Evolutionary conservation across 2,888 invertebrate species (phyloP).

Genomic region (Zonitis immaculata): DNA sequence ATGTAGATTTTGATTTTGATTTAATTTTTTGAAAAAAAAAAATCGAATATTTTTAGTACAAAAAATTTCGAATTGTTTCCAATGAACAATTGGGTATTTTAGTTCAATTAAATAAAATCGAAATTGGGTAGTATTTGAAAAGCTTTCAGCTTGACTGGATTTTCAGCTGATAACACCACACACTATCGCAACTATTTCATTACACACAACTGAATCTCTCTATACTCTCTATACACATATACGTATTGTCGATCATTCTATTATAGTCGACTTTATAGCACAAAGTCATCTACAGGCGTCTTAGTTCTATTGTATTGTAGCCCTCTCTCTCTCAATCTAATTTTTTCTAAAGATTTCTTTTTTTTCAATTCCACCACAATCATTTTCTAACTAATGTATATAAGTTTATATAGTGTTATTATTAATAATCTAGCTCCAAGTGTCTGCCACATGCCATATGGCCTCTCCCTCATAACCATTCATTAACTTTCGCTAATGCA

Average conservation of each 20-base stretch:
- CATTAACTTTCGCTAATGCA: not conserved
- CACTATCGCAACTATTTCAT: no score
- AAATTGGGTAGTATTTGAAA: no score
- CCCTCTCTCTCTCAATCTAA: not conserved
- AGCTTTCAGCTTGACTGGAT: not conserved
- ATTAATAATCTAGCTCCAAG: not conserved
- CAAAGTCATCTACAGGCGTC: not conserved
- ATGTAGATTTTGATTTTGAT: no score
- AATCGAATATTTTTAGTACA: not conserved
- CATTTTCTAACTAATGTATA: no score
- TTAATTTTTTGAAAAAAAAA: not conserved
- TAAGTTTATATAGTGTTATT: not conserved
- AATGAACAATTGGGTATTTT: no score
- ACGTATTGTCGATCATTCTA: not conserved
- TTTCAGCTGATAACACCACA: not conserved
- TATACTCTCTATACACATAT: no score
- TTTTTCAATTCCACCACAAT: not conserved
- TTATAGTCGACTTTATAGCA: not conserved
- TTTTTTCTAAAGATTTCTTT: not conserved
- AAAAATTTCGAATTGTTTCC: no score
- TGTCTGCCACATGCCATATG: not conserved
- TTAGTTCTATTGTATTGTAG: no score
- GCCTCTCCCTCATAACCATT: not conserved
- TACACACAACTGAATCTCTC: not conserved
- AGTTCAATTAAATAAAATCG: not conserved